These are phyloP conservation scores for Cylas formicarius DNA, from an alignment of 1,140 invertebrate genomes.

Conservation along the genomic window DNA sequence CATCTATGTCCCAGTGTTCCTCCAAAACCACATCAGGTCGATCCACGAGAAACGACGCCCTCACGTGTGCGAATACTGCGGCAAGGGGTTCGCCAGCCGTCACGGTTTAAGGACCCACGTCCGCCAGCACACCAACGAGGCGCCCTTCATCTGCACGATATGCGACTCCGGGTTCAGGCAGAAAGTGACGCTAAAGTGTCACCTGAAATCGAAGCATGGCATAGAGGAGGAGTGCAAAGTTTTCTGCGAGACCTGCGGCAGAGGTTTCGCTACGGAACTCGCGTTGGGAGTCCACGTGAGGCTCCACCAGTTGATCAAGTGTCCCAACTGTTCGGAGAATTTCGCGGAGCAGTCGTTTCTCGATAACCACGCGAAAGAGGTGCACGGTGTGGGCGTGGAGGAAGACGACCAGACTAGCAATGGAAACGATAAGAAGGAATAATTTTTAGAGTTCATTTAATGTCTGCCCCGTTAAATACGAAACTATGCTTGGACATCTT, in stretches of 20 bases:
- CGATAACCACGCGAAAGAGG: conserved; percentile 12
- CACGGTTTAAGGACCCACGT: conserved; percentile 25
- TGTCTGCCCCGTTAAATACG: too few relatives aligned
- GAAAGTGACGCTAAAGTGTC: conserved; percentile 26
- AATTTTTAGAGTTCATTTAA: too few relatives aligned
- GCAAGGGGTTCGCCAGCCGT: conserved; percentile 26
- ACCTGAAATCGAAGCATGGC: conserved; percentile 29
- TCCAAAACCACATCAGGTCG: conserved; percentile 30
- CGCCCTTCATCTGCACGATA: conserved; percentile 27
- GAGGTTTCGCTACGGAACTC: conserved; percentile 21
- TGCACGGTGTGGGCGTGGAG: too few relatives aligned
- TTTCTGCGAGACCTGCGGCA: conserved; percentile 27
- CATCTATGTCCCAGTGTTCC: conserved; percentile 13
- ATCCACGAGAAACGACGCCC: conserved; percentile 29
- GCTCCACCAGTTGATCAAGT: conserved; percentile 17
- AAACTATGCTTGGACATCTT: too few relatives aligned
- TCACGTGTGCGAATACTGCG: conserved; percentile 29
- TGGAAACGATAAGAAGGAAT: too few relatives aligned
- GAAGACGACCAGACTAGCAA: too few relatives aligned
- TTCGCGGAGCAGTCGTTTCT: conserved; percentile 21
- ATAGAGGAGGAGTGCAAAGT: conserved; percentile 24
- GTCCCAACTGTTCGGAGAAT: conserved; percentile 19
- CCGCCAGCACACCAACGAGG: conserved; percentile 29
- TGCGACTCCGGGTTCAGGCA: conserved; percentile 30
- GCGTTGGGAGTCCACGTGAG: conserved; percentile 17